Base-by-base conservation (phyloP, 2,113 vertebrate genomes). In the Syngnathus floridae region DNA sequence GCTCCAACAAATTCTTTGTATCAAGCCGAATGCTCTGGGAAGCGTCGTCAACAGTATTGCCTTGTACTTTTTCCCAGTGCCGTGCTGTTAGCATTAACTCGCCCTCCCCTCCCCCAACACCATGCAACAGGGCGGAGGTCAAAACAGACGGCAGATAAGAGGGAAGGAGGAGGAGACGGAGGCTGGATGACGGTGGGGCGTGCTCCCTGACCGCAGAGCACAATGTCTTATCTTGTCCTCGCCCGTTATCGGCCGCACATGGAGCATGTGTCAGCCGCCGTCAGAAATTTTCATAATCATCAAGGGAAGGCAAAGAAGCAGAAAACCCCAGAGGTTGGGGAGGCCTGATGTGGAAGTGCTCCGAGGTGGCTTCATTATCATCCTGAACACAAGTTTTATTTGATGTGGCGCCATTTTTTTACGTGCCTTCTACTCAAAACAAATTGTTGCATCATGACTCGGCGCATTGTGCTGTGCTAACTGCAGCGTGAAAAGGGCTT, bases 171-270 rank as follows among this genome's bases (percentile, higher is more conserved):
- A 75, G 73, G 65, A 76, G 73, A 72, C 69, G 71, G 65, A 66
- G 76, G 67, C 62, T 69, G 73, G 77, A 43, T 61, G 59, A 61
- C 59, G 59, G n/a, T 43, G 59, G 79, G 80, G 77, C 64, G 73
- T 81, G 70, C 83, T 84, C 87, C 73, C 76, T 77, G 79, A 81
- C 84, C 61, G 11, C 73, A 75, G 52, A 82, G 82, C 73, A 80
- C 72, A 82, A 77, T 73, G 80, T 84, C 76, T 88, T 87, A 89
- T 89, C 86, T 89, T 86, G 81, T 80, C 79, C 84, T 84, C 77
- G 73, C 71, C 62, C 70, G 55, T 85, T 86, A 87, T 87, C 85
- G 74, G 38, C 46, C 7, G 59, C 78, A 83, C 66, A 73, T 70
- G 78, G 71, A 76, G 52, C 72, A 74, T 70, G 65, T 81, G 74